Evolutionary conservation across 2,113 vertebrate species (phyloP).

Genomic region (Tonatia bakeri): DNA sequence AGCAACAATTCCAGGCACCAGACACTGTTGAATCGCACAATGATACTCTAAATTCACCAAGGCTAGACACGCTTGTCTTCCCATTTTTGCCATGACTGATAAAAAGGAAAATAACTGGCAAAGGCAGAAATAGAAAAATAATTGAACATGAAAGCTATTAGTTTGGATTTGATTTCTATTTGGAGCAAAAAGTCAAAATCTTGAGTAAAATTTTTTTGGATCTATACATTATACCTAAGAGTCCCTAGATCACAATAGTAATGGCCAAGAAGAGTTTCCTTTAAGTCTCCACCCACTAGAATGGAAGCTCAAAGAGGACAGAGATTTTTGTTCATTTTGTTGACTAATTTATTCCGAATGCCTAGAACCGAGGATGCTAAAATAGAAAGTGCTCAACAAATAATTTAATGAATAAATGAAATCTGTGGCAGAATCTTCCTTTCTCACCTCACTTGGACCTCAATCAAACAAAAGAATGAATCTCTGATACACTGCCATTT

Average conservation of each 20-base stretch:
- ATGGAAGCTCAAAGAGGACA: background rate
- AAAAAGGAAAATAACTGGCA: slow-evolving; percentile 29
- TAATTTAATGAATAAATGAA: background rate
- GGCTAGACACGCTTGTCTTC: slow-evolving; percentile 27
- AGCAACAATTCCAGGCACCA: slow-evolving; percentile 33
- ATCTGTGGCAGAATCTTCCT: background rate
- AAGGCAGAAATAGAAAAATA: slow-evolving; percentile 52
- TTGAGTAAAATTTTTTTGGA: slow-evolving; percentile 36
- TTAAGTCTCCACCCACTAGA: background rate
- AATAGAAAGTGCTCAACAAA: background rate
- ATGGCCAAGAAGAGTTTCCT: background rate
- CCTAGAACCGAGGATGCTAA: background rate
- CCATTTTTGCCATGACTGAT: background rate
- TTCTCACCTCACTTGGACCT: background rate
- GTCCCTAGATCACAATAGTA: background rate
- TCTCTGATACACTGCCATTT: background rate
- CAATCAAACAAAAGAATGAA: background rate
- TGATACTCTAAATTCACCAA: slow-evolving; percentile 13
- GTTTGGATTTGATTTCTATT: slow-evolving; percentile 32
- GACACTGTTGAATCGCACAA: background rate
- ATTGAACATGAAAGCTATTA: slow-evolving; percentile 35
- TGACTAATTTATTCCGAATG: background rate
- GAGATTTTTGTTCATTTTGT: background rate
- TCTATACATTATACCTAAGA: background rate
- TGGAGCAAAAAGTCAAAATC: slow-evolving; percentile 24